These are phyloP conservation scores for Borostomias antarcticus DNA, from an alignment of 2,797 vertebrate genomes.

Conservation along the genomic window DNA sequence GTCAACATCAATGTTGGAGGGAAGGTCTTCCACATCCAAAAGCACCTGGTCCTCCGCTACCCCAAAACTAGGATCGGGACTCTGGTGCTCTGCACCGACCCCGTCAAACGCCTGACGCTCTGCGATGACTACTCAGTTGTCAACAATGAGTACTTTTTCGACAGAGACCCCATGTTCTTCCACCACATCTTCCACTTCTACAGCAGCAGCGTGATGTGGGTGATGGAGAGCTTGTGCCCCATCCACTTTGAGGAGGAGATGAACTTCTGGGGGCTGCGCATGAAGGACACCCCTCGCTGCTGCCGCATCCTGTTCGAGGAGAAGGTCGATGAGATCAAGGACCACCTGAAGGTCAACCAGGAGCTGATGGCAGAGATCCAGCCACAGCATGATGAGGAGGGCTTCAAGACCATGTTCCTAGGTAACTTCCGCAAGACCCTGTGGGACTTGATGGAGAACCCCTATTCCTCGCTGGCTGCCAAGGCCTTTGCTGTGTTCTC, in stretches of 20 bases:
- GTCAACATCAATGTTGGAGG: constrained; percentile 88
- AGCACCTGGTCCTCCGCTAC: constrained; percentile 71
- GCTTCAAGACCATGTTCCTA: constrained; percentile 81
- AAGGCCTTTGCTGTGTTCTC: constrained; percentile 88
- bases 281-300: constrained; percentile 84
- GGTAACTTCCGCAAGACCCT: constrained; percentile 75
- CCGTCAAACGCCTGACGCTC: constrained; percentile 77
- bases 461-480: constrained; percentile 85
- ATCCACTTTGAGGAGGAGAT: constrained; percentile 88
- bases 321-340: constrained; percentile 85
- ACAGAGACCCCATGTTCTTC: constrained; percentile 87
- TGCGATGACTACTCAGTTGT: constrained; percentile 88
- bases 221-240: constrained; percentile 88
- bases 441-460: constrained; percentile 91
- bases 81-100: constrained; percentile 80
- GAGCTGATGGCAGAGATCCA: constrained; percentile 88
- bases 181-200: constrained; percentile 91
- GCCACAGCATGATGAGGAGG: constrained; percentile 67
- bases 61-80: constrained; percentile 84
- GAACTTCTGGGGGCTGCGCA: constrained; percentile 85
- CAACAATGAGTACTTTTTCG: constrained; percentile 89
- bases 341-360: constrained; percentile 86
- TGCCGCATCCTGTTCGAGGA: constrained; percentile 90
- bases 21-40: constrained; percentile 81
- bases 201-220: constrained; percentile 85